Conservation (phyloP, 2,888 invertebrate genomes). For the Lasioglossum calceatum region DNA sequence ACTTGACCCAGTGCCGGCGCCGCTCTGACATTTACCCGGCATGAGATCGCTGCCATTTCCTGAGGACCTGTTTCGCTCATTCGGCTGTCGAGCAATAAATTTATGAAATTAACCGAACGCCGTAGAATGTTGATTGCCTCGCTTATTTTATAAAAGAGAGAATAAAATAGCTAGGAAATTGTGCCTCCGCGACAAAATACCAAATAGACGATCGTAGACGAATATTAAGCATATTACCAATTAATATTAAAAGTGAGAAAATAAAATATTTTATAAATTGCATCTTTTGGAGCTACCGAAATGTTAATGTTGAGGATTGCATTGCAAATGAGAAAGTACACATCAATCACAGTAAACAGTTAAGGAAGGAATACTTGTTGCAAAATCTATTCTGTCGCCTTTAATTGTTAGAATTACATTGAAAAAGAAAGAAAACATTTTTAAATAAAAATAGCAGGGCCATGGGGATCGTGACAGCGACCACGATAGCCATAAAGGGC, state of each 20-base stretch:
- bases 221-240: background rate
- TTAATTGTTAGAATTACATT: background rate
- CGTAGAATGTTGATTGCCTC: background rate
- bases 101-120: background rate
- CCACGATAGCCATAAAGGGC: slow-evolving; percentile 89
- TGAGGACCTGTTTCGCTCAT: background rate
- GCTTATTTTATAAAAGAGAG: background rate
- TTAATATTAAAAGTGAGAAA: no score
- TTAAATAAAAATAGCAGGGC: background rate
- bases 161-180: background rate
- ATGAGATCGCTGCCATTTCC: background rate
- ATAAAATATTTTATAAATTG: background rate
- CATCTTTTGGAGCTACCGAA: background rate
- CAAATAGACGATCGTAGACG: background rate
- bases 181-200: background rate
- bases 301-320: background rate
- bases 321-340: no score
- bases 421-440: background rate
- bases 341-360: background rate
- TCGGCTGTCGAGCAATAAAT: background rate
- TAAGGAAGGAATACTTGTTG: background rate
- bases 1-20: background rate
- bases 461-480: slow-evolving; percentile 84
- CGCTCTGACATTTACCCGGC: background rate
- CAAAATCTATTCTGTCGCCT: background rate